Evolutionary conservation across 1,140 invertebrate species (phyloP), one percentile per base, ranked within the genome.

Genomic region (Macrostomum lignano): DNA sequence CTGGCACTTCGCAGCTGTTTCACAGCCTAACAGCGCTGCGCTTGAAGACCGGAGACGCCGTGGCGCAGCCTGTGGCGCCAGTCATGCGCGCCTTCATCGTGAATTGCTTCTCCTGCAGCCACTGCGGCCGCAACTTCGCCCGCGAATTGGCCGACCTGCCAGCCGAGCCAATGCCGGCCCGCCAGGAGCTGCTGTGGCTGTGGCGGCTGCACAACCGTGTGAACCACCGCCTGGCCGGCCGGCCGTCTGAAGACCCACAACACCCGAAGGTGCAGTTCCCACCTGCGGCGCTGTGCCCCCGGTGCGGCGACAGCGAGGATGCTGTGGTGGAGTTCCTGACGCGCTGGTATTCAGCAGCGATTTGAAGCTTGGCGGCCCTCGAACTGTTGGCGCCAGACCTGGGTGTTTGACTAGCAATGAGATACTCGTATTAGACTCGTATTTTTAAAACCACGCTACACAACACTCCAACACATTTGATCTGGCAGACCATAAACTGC

Each of bases 151-250:
- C 57, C 41, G 65, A 68, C 31, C 64, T 70, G 42, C 61, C 73
- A 33, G 64, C 65, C 38, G 64, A 70, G 37, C 68, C 82, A 0
- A 55, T 60, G 15, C 65, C 63, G 25, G 61, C 65, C 37, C 64
- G 74, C 31, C 72, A 78, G 28, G 65, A 70, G 13, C 67, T 91
- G 1, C 44, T 93, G 5, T 96, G 82, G 79, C 52, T 96, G 2
- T 98, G 88, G 88, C 63, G 63, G 33, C 72, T 77, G 1, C 84
- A 96, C 47, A 94, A 94, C 56, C 68, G 71, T 52, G 82, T 81
- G 0, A 98, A 96, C 44, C 59, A 70, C 38, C 65, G 84, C 40
- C 53, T 94, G 10, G 64, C 71, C 20, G 72, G 74, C 0, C 76
- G 88, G 51, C 29, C 58, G 3, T 79, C 74, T 7, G 82, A 93